Evolutionary conservation across 2,797 vertebrate genomes (phyloP).

Genomic region (Sphenodon punctatus): DNA sequence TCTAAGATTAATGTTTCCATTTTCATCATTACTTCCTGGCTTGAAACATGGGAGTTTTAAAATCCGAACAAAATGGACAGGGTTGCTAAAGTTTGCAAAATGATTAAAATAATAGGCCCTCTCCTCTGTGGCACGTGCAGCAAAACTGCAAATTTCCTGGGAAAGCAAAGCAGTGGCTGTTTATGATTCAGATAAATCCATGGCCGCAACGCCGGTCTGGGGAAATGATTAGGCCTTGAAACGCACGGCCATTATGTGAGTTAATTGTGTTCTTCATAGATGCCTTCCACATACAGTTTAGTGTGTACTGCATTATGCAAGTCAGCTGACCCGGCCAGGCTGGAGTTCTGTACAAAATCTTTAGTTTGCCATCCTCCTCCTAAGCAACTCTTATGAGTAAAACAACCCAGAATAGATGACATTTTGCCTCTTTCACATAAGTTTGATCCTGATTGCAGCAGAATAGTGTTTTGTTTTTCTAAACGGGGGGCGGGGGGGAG

Average conservation of each 20-base stretch:
- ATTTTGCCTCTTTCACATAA: neutral
- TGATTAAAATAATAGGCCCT: neutral
- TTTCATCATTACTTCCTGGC: neutral
- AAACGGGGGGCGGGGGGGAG: too few relatives aligned
- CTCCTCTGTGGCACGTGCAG: neutral
- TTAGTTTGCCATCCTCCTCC: constrained; percentile 39
- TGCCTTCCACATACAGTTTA: constrained; percentile 38
- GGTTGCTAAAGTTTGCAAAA: neutral
- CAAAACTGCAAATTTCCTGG: neutral
- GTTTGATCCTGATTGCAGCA: neutral
- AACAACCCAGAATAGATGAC: neutral
- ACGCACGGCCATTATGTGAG: constrained; percentile 19
- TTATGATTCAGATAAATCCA: neutral
- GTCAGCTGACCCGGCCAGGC: constrained; percentile 53
- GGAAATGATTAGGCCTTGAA: constrained; percentile 25
- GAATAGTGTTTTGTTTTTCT: neutral
- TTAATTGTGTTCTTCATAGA: constrained; percentile 29
- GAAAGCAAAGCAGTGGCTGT: neutral
- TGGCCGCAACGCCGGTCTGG: neutral
- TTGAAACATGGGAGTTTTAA: neutral
- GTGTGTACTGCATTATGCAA: constrained; percentile 31
- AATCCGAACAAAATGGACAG: neutral
- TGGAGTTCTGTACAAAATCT: constrained; percentile 8
- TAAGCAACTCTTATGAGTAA: neutral
- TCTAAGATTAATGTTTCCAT: neutral